phyloP scores from a whole-genome alignment of 2,113 vertebrate species.

The Pseudolaguvia tuberculata region DNA sequence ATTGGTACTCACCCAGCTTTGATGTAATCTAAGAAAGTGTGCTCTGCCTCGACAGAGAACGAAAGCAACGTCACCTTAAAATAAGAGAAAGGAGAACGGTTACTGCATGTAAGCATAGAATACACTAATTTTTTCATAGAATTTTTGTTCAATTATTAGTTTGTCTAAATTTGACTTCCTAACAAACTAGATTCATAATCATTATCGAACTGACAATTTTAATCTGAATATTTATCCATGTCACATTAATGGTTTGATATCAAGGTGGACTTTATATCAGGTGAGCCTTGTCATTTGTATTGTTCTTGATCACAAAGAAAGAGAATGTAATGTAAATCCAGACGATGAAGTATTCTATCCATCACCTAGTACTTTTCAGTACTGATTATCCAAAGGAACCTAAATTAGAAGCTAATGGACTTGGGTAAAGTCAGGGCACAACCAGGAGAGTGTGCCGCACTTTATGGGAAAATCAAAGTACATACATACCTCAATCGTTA shows the following conservation, averaged over 20 bases:
- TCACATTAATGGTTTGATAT: not conserved
- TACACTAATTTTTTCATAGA: no score
- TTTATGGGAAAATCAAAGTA: no score
- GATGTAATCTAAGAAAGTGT: constrained; percentile 94
- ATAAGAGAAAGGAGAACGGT: constrained; percentile 44
- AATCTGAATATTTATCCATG: not conserved
- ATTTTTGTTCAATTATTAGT: not conserved
- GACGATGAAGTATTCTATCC: constrained; percentile 52
- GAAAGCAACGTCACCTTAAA: constrained; percentile 86
- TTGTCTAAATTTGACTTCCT: not conserved
- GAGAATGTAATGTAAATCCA: constrained; percentile 31
- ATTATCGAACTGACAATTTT: not conserved
- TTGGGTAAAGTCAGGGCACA: no score
- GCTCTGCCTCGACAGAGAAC: constrained; percentile 84
- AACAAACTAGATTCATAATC: not conserved
- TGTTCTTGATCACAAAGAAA: constrained; percentile 47
- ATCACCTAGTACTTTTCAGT: no score
- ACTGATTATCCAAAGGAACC: no score
- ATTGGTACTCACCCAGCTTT: constrained; percentile 83
- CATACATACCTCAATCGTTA: no score
- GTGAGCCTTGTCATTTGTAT: constrained; percentile 14
- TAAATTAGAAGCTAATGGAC: no score
- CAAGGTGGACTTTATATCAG: not conserved
- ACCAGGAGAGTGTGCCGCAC: no score
- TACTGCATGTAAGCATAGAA: constrained; percentile 39